Evolutionary conservation across 2,797 vertebrate genomes (phyloP).

Genomic region (Chelidonichthys spinosus): DNA sequence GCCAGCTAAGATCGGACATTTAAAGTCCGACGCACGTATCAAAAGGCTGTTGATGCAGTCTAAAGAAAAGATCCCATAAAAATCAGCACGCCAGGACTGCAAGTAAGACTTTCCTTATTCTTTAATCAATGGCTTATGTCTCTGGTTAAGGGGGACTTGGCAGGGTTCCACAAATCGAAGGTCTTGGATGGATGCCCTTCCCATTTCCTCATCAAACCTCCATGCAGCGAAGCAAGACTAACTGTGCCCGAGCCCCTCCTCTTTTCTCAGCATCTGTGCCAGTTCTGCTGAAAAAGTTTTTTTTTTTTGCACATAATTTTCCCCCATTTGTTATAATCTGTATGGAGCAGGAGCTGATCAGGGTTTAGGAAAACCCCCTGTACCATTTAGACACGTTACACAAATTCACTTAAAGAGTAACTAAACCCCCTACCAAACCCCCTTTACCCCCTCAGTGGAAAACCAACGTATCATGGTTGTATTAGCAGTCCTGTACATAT

Average conservation of each 20-base stretch:
- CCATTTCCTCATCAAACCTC: conserved; percentile 61
- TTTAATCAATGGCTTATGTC: conserved; percentile 49
- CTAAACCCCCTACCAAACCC: too few relatives aligned
- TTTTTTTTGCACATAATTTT: conserved; percentile 40
- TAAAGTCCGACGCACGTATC: conserved; percentile 45
- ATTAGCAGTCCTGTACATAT: too few relatives aligned
- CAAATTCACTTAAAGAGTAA: conserved; percentile 1
- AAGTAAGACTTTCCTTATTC: conserved; percentile 42
- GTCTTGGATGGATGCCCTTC: conserved; percentile 62
- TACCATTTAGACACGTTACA: conserved; percentile 33
- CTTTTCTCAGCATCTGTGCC: conserved; percentile 44
- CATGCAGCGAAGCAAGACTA: conserved; percentile 41
- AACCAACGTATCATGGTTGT: too few relatives aligned
- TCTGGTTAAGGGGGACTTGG: conserved; percentile 44
- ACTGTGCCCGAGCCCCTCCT: conserved; percentile 25
- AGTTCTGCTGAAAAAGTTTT: conserved; percentile 39
- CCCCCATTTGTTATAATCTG: conserved; percentile 34
- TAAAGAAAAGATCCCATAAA: conserved; percentile 46
- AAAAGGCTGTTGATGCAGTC: conserved; percentile 58
- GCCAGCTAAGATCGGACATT: conserved; percentile 34
- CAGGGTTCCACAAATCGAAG: conserved; percentile 49
- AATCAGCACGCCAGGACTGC: conserved; percentile 39
- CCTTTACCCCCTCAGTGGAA: too few relatives aligned
- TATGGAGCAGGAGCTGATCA: conserved; percentile 36
- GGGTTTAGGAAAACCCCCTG: conserved; percentile 31